Conservation (phyloP, 2,113 vertebrate species). For the Octodon degus region DNA sequence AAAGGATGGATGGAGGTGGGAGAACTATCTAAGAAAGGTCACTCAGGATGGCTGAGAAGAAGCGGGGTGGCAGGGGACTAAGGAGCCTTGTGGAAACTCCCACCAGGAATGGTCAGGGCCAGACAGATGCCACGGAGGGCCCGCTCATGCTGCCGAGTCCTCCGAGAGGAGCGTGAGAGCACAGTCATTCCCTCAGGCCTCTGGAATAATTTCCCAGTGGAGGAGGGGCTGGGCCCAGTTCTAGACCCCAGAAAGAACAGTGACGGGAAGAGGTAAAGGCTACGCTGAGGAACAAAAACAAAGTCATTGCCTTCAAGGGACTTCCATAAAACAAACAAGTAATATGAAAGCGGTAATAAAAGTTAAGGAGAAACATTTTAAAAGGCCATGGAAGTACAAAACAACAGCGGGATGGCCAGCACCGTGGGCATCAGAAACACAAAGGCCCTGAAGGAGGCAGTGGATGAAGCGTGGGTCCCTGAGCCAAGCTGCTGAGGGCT, state of each 20-base stretch:
- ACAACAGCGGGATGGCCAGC: fast-evolving
- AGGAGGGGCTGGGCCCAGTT: neutral
- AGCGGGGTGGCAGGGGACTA: neutral
- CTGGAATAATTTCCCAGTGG: neutral
- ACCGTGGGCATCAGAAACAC: fast-evolving
- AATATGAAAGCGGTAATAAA: fast-evolving
- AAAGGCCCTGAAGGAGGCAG: fast-evolving
- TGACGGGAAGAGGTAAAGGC: neutral
- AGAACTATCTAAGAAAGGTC: fast-evolving
- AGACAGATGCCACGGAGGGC: neutral
- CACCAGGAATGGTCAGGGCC: neutral
- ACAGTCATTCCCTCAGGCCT: neutral
- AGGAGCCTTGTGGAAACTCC: neutral
- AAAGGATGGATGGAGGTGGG: neutral
- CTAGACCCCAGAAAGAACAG: neutral
- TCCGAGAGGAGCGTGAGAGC: neutral
- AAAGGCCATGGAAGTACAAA: neutral
- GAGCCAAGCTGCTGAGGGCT: fast-evolving
- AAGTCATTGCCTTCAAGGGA: neutral
- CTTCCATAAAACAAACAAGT: neutral
- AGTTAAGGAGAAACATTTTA: neutral
- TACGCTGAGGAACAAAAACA: neutral
- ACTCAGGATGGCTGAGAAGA: no score
- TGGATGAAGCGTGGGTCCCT: fast-evolving
- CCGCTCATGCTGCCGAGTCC: neutral